Base-by-base conservation (phyloP, 2,797 vertebrate genomes). In the Sebastes minor region DNA sequence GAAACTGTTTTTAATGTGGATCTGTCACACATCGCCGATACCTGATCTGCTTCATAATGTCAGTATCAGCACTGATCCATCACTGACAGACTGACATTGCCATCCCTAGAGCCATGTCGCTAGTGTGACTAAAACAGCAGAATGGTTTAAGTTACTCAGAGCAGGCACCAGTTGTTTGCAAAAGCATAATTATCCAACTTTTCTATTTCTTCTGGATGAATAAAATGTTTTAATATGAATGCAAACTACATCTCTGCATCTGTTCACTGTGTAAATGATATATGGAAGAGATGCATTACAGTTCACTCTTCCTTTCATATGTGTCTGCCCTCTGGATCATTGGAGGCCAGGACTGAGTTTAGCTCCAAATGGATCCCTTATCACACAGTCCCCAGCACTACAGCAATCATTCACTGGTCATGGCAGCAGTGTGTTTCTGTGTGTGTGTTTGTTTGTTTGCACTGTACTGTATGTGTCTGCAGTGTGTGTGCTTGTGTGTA, bases 281-380 rank as follows among this genome's bases (percentile, higher is more conserved):
- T 30, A 81, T 79, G 52, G 59, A 8, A 52, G 65, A 46, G 32
- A 80, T 76, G 76, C 27, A 81, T 81, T 73, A 66, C 23, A 80
- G 76, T 81, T 87, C 5, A 81, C 60, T 52, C 9, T 11, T 71
- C 33, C 59, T 70, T 79, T 84, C 68, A 74, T 18, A 67, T 60
- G 35, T 67, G 53, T 66, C 78, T 80, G 52, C 59, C 70, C 71
- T 28, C 63, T 81, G 63, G 71, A 87, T 74, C 46, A 77, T 71
- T 68, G 73, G 72, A 88, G 84, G 77, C 76, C 75, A 86, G 71
- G 32, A 42, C 70, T 59, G 25, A 63, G 42, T 78, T 85, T 70
- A 76, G 61, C 56, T 85, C 78, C 59, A 89, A 88, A 89, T 83
- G 84, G 70, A 86, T 75, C 74, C 65, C 78, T 89, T 85, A 87